A percentile compares a stretch with the other conserved stretches of the same genome.
Conservation (phyloP, 2,888 invertebrate genomes). For the Andricus quercusramuli region DNA sequence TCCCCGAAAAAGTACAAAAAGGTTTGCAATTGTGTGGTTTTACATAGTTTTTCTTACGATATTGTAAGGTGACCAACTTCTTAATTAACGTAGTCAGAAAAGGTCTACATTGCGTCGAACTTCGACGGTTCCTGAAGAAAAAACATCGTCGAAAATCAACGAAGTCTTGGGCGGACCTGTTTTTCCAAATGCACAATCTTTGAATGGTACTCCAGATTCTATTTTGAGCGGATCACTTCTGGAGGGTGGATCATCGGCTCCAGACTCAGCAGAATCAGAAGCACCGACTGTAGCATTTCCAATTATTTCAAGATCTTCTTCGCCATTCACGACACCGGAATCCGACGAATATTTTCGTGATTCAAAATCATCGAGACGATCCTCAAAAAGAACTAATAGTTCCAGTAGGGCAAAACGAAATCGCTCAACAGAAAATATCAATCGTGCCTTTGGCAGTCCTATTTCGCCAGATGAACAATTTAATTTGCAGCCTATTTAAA, state of each 20-base stretch:
- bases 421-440: conserved; percentile 51
- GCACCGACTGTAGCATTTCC: conserved; percentile 64
- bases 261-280: conserved; percentile 67
- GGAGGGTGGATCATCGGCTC: conserved; percentile 62
- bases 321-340: conserved; percentile 45
- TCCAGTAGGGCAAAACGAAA: conserved; percentile 46
- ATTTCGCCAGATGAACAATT: conserved; percentile 73
- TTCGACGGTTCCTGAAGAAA: conserved; percentile 70
- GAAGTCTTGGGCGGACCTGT: conserved; percentile 59
- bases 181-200: conserved; percentile 58
- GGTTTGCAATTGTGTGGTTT: conserved; percentile 31
- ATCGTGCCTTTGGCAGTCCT: conserved; percentile 76
- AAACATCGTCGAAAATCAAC: conserved; percentile 43
- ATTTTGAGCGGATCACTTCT: conserved; percentile 63
- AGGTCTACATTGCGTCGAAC: conserved; percentile 63
- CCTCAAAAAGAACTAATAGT: not conserved
- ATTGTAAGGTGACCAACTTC: conserved; percentile 36
- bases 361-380: conserved; percentile 1
- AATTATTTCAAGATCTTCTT: conserved; percentile 59
- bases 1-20: not conserved
- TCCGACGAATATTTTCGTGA: conserved; percentile 39
- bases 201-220: conserved; percentile 69
- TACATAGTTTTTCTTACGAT: conserved; percentile 7
- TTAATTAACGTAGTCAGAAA: conserved; percentile 44
- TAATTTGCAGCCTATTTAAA: conserved; percentile 22